Evolutionary conservation across 2,888 invertebrate species (phyloP).

Genomic region (Anodontia alba): DNA sequence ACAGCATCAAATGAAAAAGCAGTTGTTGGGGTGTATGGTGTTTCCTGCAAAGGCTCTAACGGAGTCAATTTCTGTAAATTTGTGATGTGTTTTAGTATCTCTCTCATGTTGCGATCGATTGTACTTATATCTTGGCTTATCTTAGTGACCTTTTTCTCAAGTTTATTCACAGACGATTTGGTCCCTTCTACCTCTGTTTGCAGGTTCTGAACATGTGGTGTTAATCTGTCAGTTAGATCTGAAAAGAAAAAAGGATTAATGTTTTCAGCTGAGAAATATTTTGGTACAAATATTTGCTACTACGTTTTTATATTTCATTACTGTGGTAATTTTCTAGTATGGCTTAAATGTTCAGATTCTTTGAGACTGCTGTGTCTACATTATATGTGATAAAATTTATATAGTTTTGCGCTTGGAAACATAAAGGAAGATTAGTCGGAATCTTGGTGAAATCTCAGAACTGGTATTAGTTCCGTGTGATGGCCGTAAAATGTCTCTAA

Average conservation of each 20-base stretch:
- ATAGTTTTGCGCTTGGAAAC: no score
- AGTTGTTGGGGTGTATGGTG: conserved; percentile 48
- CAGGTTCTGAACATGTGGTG: conserved; percentile 67
- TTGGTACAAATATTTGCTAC: no score
- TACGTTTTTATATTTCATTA: no score
- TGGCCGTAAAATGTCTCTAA: no score
- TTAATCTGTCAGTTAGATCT: conserved; percentile 50
- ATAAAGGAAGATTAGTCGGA: no score
- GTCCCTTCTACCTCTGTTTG: conserved; percentile 77
- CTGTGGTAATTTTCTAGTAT: no score
- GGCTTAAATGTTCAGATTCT: no score
- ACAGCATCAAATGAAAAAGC: background rate
- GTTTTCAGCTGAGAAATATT: no score
- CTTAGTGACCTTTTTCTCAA: conserved; percentile 66
- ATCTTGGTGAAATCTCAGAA: no score
- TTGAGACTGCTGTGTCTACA: no score
- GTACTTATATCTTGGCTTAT: conserved; percentile 64
- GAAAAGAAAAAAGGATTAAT: conserved; percentile 19
- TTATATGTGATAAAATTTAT: no score
- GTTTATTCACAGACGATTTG: conserved; percentile 68
- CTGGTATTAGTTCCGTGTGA: no score
- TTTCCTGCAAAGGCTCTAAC: conserved; percentile 45
- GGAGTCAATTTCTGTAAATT: conserved; percentile 44
- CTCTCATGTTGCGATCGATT: conserved; percentile 63
- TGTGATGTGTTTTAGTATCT: conserved; percentile 57